phyloP scores from a whole-genome alignment of 2,797 vertebrate genomes.

The Macropodus opercularis region DNA sequence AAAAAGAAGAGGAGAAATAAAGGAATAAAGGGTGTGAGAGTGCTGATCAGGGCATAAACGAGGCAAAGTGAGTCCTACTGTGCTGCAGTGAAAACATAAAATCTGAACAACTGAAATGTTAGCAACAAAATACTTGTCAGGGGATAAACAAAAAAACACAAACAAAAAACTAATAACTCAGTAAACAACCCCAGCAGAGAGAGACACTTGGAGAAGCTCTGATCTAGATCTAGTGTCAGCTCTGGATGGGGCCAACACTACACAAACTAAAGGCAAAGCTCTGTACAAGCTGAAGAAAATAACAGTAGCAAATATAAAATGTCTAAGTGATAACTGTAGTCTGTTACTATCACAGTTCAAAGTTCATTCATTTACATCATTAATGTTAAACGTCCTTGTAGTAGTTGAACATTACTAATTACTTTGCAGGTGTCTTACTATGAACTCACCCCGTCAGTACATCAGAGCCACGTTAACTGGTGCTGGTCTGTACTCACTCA shows the following conservation, averaged over 20 bases:
- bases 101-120: constrained; percentile 60
- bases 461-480: too few relatives aligned
- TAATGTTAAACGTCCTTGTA: too few relatives aligned
- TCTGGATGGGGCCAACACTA: too few relatives aligned
- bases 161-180: constrained; percentile 21
- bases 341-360: too few relatives aligned
- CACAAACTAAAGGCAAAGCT: background rate
- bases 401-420: too few relatives aligned
- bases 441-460: too few relatives aligned
- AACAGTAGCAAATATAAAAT: background rate
- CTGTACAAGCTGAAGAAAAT: background rate
- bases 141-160: constrained; percentile 30
- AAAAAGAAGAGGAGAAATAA: constrained; percentile 38
- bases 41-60: constrained; percentile 56
- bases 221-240: too few relatives aligned
- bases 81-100: constrained; percentile 55
- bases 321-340: background rate
- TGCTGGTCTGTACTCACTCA: constrained; percentile 84
- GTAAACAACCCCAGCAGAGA: too few relatives aligned
- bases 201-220: too few relatives aligned
- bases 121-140: constrained; percentile 50
- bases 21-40: constrained; percentile 27
- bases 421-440: too few relatives aligned
- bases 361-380: too few relatives aligned
- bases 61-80: constrained; percentile 61